A percentile compares a stretch with the other conserved stretches of the same genome.
phyloP scores from a whole-genome alignment of 2,888 invertebrate genomes.

The Metalampra italica region DNA sequence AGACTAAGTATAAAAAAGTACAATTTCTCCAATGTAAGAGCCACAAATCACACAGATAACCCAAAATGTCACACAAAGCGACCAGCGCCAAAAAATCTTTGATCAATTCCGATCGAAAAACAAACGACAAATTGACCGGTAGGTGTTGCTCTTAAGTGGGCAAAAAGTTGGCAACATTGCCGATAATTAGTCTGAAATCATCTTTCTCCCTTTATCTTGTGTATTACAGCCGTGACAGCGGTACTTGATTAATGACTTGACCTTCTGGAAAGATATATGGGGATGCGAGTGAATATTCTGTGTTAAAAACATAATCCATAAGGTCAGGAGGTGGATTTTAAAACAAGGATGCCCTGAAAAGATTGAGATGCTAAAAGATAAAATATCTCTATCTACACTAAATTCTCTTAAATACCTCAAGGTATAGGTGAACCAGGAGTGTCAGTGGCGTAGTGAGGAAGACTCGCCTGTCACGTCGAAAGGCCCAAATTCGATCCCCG shows the following conservation, averaged over 20 bases:
- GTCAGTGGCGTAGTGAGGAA: too few species aligned
- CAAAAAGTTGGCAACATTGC: conserved; percentile 3
- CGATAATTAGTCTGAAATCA: conserved; percentile 11
- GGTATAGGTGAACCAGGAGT: too few species aligned
- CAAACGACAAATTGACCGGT: conserved; percentile 3
- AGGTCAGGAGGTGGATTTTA: neutral
- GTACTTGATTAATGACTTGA: conserved; percentile 5
- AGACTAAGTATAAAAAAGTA: too few species aligned
- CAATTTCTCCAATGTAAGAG: neutral
- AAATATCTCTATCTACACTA: too few species aligned
- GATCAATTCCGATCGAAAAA: neutral
- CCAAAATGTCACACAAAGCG: neutral
- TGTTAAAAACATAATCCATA: neutral
- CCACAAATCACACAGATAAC: neutral
- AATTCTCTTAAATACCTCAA: too few species aligned
- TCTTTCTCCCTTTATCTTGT: conserved; percentile 7
- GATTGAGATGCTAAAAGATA: too few species aligned
- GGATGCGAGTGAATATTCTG: neutral
- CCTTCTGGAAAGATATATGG: conserved; percentile 1
- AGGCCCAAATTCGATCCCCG: too few species aligned
- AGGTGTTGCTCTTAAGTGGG: conserved; percentile 5
- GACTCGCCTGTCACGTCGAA: too few species aligned
- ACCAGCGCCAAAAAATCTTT: neutral
- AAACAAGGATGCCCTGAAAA: too few species aligned
- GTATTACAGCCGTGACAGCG: conserved; percentile 4